These are phyloP conservation scores for Zaprionus taronus DNA, from an alignment of 1,140 invertebrate genomes.

Conservation along the genomic window DNA sequence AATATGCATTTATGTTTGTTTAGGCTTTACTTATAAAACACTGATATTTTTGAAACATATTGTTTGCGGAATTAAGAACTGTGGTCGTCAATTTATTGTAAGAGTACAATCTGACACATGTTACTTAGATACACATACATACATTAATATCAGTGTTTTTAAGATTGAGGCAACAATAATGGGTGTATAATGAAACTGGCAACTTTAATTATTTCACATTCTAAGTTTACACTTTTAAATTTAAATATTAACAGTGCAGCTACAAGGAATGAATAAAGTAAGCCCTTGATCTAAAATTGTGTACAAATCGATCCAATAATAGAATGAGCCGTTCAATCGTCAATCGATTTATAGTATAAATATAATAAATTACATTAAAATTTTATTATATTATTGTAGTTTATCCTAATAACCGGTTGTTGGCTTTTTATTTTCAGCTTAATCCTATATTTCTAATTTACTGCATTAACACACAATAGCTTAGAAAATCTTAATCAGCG, in stretches of 20 bases:
- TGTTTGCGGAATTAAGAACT: not conserved
- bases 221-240: conserved; percentile 69
- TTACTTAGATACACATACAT: conserved; percentile 17
- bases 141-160: conserved; percentile 39
- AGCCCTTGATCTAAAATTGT: conserved; percentile 74
- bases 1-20: not conserved
- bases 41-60: conserved; percentile 1
- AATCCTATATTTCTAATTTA: conserved; percentile 60
- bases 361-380: conserved; percentile 83
- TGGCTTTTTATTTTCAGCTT: conserved; percentile 65
- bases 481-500: conserved; percentile 70
- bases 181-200: conserved; percentile 72
- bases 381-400: conserved; percentile 69
- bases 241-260: conserved; percentile 79
- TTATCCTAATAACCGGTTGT: conserved; percentile 74
- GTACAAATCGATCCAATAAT: conserved; percentile 71
- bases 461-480: conserved; percentile 72
- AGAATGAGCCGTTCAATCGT: conserved; percentile 71
- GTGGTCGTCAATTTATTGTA: not conserved
- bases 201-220: conserved; percentile 81
- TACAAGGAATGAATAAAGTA: conserved; percentile 83
- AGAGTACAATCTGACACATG: not conserved
- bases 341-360: conserved; percentile 79
- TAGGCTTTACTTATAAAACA: conserved; percentile 3
- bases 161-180: conserved; percentile 55